Base-by-base conservation (phyloP, 2,888 invertebrate species). In the Acanthococcus lagerstroemiae region DNA sequence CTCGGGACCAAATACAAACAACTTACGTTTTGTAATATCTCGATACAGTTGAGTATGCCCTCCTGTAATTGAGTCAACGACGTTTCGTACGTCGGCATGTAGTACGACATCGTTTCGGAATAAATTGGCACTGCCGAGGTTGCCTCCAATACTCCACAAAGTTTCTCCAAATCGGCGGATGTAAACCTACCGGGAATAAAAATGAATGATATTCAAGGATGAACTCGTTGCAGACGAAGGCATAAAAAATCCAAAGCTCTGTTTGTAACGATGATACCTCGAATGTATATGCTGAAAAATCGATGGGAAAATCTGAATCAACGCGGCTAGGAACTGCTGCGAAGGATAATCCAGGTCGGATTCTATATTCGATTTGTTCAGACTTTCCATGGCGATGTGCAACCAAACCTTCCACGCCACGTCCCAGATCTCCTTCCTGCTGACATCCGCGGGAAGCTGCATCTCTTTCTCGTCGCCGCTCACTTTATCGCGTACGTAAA, bases 301-400 rank as follows among this genome's bases (percentile, higher is more conserved):
- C 67, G 89, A 87, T 4, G 95, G 95, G 77, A 97, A 96, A 74
- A 95, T 94, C 78, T 95, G 95, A 70, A 96, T 88, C 17, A 96
- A 80, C 0, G 95, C 91, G 0, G 95, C 94, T 65, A 97, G 82
- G 80, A 95, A 97, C 69, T 90, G 88, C 74, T 95, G 90, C 22
- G 93, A 90, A 0, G 96, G 95, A 67, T 93, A 83, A 78, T 92
- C 94, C 69, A 84, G 78, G 76, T 89, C 82, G 70, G 70, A 69
- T 22, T 69, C 55, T n/a, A 65, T 67, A 6, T 72, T 71, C 4
- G 71, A 60, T 12, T 69, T 68, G 17, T 60, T 67, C 17, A 66
- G 54, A 71, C 86, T 84, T 73, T 87, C 84, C 25, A 82, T 82
- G n/a, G 94, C 94, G 69, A 95, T 90, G 75, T 85, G 88, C 48